Percentiles rank a stretch among this genome's conserved stretches.
These are phyloP conservation scores for Oncorhynchus nerka DNA, from an alignment of 2,113 vertebrate genomes.

Conservation along the genomic window DNA sequence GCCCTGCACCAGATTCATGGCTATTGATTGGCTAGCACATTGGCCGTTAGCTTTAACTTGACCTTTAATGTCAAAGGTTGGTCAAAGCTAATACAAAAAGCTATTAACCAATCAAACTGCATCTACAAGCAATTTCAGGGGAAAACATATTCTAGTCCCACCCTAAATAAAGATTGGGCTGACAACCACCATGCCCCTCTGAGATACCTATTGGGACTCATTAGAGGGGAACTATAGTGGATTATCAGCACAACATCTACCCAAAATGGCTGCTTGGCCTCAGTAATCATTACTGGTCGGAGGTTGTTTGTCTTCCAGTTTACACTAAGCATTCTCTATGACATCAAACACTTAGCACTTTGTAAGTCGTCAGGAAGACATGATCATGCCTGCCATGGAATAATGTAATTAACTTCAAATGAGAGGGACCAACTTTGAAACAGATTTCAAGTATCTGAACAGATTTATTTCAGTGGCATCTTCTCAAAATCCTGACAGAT, in stretches of 20 bases:
- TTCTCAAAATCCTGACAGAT: slow-evolving; percentile 21
- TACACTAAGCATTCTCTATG: background rate
- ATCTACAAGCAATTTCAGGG: slow-evolving; percentile 45
- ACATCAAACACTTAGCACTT: background rate
- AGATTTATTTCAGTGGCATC: slow-evolving; percentile 35
- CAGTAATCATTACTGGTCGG: slow-evolving; percentile 33
- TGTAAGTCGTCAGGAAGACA: background rate
- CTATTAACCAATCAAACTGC: slow-evolving; percentile 58
- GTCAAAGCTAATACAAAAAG: slow-evolving; percentile 56
- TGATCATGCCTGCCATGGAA: background rate
- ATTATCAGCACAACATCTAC: slow-evolving; percentile 5
- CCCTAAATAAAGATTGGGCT: slow-evolving; percentile 26
- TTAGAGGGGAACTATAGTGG: background rate
- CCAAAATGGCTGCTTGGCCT: slow-evolving; percentile 35
- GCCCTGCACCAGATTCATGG: slow-evolving; percentile 38
- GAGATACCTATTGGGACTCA: no score
- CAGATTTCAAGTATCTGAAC: slow-evolving; percentile 24
- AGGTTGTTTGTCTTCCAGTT: slow-evolving; percentile 14
- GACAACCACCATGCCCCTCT: background rate
- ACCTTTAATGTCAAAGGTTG: slow-evolving; percentile 59
- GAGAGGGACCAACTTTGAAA: background rate
- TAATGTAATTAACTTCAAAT: slow-evolving; percentile 8
- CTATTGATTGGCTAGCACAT: slow-evolving; percentile 53
- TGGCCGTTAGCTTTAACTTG: slow-evolving; percentile 50
- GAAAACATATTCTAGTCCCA: slow-evolving; percentile 34